phyloP scores from a whole-genome alignment of 1,140 invertebrate species.

The Drosophila lowei region DNA sequence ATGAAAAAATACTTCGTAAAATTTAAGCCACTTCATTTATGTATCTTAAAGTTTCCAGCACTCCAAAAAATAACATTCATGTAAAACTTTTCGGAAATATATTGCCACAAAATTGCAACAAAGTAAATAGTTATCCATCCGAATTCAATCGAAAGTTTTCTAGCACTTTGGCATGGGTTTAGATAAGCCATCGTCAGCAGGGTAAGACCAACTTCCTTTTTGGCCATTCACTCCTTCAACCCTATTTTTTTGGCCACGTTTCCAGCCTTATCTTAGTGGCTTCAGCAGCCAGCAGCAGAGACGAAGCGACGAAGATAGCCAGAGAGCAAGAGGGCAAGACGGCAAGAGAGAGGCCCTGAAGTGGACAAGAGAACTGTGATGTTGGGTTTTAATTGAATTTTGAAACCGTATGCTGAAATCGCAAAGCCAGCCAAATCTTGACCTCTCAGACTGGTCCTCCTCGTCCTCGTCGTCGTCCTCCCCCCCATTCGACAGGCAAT shows the following conservation, averaged over 20 bases:
- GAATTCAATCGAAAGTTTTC: too few relatives aligned
- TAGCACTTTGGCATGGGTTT: neutral
- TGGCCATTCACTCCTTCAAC: conserved; percentile 13
- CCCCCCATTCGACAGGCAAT: conserved; percentile 71
- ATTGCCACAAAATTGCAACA: neutral
- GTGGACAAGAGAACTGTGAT: conserved; percentile 64
- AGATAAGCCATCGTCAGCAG: conserved; percentile 9
- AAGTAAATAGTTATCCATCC: conserved; percentile 8
- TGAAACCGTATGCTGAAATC: conserved; percentile 78
- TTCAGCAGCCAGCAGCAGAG: conserved; percentile 36
- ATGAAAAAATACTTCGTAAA: too few relatives aligned
- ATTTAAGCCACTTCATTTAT: too few relatives aligned
- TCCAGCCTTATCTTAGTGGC: conserved; percentile 31
- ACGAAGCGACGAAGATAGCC: neutral
- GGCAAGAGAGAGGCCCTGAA: conserved; percentile 2
- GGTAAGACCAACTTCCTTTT: conserved; percentile 14
- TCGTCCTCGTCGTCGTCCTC: conserved; percentile 1
- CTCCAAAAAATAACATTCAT: neutral
- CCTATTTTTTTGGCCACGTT: conserved; percentile 22
- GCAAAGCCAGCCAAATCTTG: conserved; percentile 73
- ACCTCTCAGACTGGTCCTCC: conserved; percentile 26
- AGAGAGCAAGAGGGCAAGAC: neutral
- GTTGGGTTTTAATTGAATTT: conserved; percentile 80
- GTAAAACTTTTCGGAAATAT: neutral
- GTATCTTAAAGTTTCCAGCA: too few relatives aligned